Evolutionary conservation across 1,140 invertebrate genomes (phyloP), one percentile per base, ranked within the genome.

Genomic region (Solenopsis fugax): DNA sequence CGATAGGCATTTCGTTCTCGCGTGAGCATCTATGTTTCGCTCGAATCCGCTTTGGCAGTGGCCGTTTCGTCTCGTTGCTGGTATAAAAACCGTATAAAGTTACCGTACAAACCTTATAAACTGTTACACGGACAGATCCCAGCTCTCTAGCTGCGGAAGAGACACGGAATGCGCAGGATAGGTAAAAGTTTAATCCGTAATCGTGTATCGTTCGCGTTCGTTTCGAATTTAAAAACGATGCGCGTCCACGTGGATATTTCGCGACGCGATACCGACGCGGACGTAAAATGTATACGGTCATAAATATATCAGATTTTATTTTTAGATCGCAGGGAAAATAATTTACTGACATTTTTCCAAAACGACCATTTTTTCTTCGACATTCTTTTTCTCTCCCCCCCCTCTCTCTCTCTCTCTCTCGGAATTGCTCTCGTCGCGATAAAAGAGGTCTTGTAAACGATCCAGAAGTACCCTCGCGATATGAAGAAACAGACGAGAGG

Each of bases 61-160:
- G 58, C 12, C 52, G 50, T 72, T 71, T 4, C 54, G 24, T 52
- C 9, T 45, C 29, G n/a, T 3, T 24, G 34, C 34, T 48, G 41
- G 24, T 82, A 48, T 58, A 69, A 81, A 81, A 81, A 81, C 16
- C 50, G 64, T 69, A 45, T 56, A 73, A 82, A 82, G 80, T 58
- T 60, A 60, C 18, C 12, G 72, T 71, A 58, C 54, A 82, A 82
- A 82, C 41, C 12, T 41, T 60, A 82, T 72, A 73, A 73, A 82
- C 67, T 82, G 45, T 16, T 48, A 37, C 72, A 24, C 80, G 52
- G 37, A 41, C 34, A 82, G 50, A 34, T 60, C 41, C 54, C 29
- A 29, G 29, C 29, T 69, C 65, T 65, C 64, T 34, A 34, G 52
- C n/a, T n/a, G 64, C 21, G 64, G 9, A 71, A 81, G 67, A 58